Conservation (phyloP, 2,888 invertebrate species). For the Volucella inanis region DNA sequence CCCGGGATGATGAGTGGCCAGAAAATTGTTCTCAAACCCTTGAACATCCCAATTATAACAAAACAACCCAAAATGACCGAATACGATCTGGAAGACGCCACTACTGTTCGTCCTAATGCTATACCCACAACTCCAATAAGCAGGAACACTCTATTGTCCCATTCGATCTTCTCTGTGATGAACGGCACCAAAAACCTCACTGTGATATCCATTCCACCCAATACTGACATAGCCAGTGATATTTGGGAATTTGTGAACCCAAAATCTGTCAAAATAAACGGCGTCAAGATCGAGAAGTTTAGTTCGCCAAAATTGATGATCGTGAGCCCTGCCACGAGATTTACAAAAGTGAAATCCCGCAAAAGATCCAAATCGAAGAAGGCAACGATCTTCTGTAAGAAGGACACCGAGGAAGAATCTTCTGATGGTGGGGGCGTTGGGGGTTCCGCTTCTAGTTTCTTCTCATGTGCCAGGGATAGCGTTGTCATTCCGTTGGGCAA, state of each 20-base stretch:
- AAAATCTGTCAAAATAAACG: constrained; percentile 89
- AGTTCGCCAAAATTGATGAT: constrained; percentile 88
- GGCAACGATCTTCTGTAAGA: constrained; percentile 85
- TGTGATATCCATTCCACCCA: constrained; percentile 87
- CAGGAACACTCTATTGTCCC: constrained; percentile 89
- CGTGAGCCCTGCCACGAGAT: constrained; percentile 88
- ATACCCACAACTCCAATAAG: constrained; percentile 87
- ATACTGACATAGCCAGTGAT: constrained; percentile 88
- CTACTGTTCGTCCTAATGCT: constrained; percentile 85
- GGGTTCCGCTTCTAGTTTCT: constrained; percentile 47
- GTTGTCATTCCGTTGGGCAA: constrained; percentile 66
- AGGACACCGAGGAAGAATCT: constrained; percentile 64
- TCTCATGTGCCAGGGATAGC: constrained; percentile 39
- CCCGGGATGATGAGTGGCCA: constrained; percentile 89
- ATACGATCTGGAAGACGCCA: constrained; percentile 86
- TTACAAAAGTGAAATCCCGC: constrained; percentile 88
- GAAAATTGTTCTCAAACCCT: constrained; percentile 89
- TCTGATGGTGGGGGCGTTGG: constrained; percentile 68
- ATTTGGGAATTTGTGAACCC: constrained; percentile 85
- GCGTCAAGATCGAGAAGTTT: constrained; percentile 89
- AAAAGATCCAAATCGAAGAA: constrained; percentile 89
- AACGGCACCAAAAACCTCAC: constrained; percentile 88
- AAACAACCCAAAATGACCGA: constrained; percentile 85
- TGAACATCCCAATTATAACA: constrained; percentile 88
- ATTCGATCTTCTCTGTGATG: constrained; percentile 87